A percentile compares a stretch with the other conserved stretches of the same genome.
Evolutionary conservation across 2,113 vertebrate species (phyloP).

Genomic region (Atrichornis clamosus): DNA sequence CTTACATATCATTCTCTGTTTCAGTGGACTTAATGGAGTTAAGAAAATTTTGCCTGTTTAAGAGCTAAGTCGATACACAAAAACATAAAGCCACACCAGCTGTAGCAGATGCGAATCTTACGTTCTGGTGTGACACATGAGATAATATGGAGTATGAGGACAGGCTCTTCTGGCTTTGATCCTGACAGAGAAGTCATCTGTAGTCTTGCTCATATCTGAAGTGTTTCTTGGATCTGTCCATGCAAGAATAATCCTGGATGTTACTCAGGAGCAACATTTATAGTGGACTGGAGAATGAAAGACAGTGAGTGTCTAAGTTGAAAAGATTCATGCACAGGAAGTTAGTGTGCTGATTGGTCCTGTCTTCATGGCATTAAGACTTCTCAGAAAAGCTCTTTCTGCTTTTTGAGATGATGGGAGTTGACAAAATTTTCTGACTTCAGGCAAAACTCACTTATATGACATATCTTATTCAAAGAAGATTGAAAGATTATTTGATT

Average conservation of each 20-base stretch:
- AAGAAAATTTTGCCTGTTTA: background rate
- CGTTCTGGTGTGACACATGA: background rate
- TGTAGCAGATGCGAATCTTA: background rate
- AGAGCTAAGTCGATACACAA: background rate
- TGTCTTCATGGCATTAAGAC: background rate
- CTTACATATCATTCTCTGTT: background rate
- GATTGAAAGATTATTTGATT: background rate
- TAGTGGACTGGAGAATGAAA: background rate
- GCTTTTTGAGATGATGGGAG: background rate
- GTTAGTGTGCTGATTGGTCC: rapidly evolving
- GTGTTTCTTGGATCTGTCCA: background rate
- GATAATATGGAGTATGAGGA: background rate
- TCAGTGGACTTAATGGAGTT: background rate
- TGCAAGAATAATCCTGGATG: background rate
- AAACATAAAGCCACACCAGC: background rate
- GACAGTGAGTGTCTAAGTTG: background rate
- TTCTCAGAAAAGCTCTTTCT: background rate
- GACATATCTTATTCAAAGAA: background rate
- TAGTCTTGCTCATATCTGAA: background rate
- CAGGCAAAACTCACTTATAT: background rate
- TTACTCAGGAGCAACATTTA: background rate
- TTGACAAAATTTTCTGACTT: background rate
- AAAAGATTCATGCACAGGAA: background rate
- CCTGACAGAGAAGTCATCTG: background rate
- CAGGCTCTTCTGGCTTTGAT: background rate